Percentiles rank a stretch among this genome's conserved stretches.
phyloP scores from a whole-genome alignment of 2,113 vertebrate genomes.

The Microtus pennsylvanicus region DNA sequence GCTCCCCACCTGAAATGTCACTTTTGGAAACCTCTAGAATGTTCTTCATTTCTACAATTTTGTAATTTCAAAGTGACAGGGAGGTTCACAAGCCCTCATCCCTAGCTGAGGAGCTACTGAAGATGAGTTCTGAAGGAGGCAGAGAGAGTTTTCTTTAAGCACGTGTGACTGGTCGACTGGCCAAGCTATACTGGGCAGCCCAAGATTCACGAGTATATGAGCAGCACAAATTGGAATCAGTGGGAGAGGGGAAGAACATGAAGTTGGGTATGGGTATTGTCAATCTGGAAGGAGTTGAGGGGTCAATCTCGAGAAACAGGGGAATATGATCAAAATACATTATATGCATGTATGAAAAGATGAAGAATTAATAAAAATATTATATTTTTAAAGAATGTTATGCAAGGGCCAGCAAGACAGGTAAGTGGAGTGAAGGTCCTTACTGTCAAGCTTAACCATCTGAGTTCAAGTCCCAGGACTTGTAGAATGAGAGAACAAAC shows the following conservation, averaged over 20 bases:
- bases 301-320: background rate
- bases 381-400: background rate
- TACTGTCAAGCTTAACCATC: too few species aligned
- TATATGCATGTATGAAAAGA: background rate
- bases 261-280: background rate
- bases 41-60: background rate
- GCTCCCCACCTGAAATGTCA: background rate
- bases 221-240: background rate
- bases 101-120: background rate
- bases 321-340: background rate
- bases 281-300: background rate
- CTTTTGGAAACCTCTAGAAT: background rate
- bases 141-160: background rate
- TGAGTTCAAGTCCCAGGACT: background rate
- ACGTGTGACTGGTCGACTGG: rapidly evolving
- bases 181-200: background rate
- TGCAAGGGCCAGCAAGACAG: background rate
- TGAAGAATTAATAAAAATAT: background rate
- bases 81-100: background rate
- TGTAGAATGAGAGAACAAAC: background rate
- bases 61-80: background rate
- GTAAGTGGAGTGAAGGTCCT: background rate
- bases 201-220: background rate
- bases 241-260: background rate
- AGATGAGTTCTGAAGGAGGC: background rate